Conservation (phyloP, 1,140 invertebrate species). For the Bombus sylvicola region DNA sequence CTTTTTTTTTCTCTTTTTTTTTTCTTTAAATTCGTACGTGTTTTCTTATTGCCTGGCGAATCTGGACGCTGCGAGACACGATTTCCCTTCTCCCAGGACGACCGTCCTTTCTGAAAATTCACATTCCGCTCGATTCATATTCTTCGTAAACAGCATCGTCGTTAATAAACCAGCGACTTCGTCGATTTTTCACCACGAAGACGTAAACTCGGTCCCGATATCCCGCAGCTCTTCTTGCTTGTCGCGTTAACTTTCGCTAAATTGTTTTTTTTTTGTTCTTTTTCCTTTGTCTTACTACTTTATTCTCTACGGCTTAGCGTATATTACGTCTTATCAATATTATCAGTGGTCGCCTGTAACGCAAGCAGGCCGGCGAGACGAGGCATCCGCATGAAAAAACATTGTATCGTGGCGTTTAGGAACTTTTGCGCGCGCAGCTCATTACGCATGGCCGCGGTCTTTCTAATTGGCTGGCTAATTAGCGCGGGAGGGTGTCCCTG, state of each 20-base stretch:
- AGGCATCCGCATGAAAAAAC: slow-evolving; percentile 69
- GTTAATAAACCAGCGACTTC: background rate
- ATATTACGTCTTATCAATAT: slow-evolving; percentile 40
- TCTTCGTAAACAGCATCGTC: background rate
- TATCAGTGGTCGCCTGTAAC: slow-evolving; percentile 38
- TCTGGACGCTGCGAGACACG: slow-evolving; percentile 20
- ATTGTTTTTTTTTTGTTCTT: too few relatives aligned
- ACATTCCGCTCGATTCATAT: background rate
- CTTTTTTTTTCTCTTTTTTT: background rate
- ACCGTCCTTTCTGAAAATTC: background rate
- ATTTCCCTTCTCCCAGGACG: background rate
- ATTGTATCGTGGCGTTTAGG: slow-evolving; percentile 75
- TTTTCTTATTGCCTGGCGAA: slow-evolving; percentile 32
- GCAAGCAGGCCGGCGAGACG: slow-evolving; percentile 48
- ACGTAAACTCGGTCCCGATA: background rate
- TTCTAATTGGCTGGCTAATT: slow-evolving; percentile 82
- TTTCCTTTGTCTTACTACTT: slow-evolving; percentile 43
- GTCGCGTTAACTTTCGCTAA: background rate
- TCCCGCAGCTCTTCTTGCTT: background rate
- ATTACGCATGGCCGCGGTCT: slow-evolving; percentile 78
- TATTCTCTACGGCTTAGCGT: slow-evolving; percentile 12
- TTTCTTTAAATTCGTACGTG: slow-evolving; percentile 11
- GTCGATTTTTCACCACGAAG: background rate
- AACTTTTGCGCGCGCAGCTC: slow-evolving; percentile 83
- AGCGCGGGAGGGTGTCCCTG: slow-evolving; percentile 75